Evolutionary conservation across 2,888 invertebrate genomes (phyloP), one percentile per base, ranked within the genome.

Genomic region (Drosophila falleni): DNA sequence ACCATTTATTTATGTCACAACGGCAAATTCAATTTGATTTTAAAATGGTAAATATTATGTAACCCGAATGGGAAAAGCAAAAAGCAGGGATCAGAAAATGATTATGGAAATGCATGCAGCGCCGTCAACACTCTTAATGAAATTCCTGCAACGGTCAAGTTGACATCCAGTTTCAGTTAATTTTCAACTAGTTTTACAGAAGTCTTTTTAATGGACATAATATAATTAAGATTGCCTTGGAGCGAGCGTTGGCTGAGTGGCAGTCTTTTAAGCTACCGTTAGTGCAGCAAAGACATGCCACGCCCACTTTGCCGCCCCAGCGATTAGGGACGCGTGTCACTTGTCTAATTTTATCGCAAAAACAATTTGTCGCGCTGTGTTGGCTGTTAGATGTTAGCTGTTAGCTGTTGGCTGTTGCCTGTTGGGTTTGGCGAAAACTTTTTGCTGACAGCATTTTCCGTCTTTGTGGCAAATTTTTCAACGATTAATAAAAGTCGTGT

Each of bases 291-390:
- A n/a, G 59, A 23, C 72, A 65, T 58, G 53, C 61, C 76, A 19
- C 71, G 51, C 53, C 75, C 71, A 51, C 53, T 56, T 56, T n/a
- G 58, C 54, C 15, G 60, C 56, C 79, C 58, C 67, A 47, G 63
- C 82, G 88, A 84, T 84, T 84, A 84, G 81, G 62, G 65, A 71
- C 64, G 81, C 77, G 54, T 89, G 90, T 89, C 87, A 81, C 71
- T 87, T 87, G 90, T 87, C 89, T 67, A 72, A 81, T 87, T 80
- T 87, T 75, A 89, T 87, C 81, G 78, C 80, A 80, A 89, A 89
- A 90, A 89, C 87, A 90, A 90, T 87, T 90, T 87, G 89, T 90
- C 90, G 90, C 56, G 69, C 54, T 76, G 70, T 62, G 31, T 44
- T 56, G 71, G 50, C 55, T 69, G 54, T 67, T 31, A 8, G 29